These are phyloP conservation scores for Osmerus mordax DNA, from an alignment of 2,113 vertebrate species.

Conservation along the genomic window DNA sequence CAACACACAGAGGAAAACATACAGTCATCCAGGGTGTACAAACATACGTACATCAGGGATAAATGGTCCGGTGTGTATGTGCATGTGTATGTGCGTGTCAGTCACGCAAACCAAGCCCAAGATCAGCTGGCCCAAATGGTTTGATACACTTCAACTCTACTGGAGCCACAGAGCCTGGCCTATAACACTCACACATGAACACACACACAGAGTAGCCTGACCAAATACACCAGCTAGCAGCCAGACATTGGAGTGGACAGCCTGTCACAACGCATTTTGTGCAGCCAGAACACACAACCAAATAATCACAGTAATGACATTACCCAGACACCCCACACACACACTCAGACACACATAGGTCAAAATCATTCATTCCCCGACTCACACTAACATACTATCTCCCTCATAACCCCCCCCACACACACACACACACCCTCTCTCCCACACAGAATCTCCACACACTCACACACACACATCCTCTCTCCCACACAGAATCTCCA, in stretches of 20 bases:
- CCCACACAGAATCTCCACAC: too few relatives aligned
- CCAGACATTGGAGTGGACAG: slow-evolving; percentile 41
- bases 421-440: neutral
- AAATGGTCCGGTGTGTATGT: neutral
- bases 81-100: neutral
- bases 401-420: too few relatives aligned
- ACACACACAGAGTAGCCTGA: neutral
- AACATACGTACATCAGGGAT: slow-evolving; percentile 4
- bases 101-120: neutral
- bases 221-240: neutral
- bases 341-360: slow-evolving; percentile 1
- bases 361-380: neutral
- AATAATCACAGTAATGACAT: slow-evolving; percentile 31
- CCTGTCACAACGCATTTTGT: slow-evolving; percentile 36
- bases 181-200: slow-evolving; percentile 2
- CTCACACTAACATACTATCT: neutral
- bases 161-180: slow-evolving; percentile 13
- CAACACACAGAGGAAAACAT: slow-evolving; percentile 19
- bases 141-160: slow-evolving; percentile 23
- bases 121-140: slow-evolving; percentile 16
- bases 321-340: slow-evolving; percentile 5
- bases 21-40: slow-evolving; percentile 13
- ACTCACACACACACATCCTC: slow-evolving; percentile 3
- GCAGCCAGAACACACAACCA: slow-evolving; percentile 24
- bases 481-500: too few relatives aligned